These are phyloP conservation scores for Dasyornis broadbenti DNA, from an alignment of 2,113 vertebrate genomes.

Conservation along the genomic window DNA sequence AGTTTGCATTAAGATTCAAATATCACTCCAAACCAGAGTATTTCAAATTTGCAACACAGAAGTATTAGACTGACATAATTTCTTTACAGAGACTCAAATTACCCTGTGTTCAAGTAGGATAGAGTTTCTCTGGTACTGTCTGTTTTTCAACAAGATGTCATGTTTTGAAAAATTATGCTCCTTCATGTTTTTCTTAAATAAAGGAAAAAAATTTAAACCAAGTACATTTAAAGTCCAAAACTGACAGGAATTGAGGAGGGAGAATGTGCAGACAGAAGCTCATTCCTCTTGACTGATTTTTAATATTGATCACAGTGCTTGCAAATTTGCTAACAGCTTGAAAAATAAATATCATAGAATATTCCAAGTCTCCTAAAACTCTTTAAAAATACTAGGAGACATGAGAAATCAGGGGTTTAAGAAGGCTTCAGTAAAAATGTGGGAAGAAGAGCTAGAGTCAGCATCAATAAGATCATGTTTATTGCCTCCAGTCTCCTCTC, in stretches of 20 bases:
- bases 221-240: neutral
- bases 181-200: neutral
- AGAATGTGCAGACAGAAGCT: neutral
- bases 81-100: neutral
- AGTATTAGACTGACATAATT: neutral
- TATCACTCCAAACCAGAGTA: neutral
- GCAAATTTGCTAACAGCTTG: neutral
- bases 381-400: neutral
- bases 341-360: neutral
- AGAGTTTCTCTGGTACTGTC: neutral
- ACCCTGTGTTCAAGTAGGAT: neutral
- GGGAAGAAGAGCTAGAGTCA: neutral
- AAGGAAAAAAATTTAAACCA: neutral
- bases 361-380: neutral
- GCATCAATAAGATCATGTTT: neutral
- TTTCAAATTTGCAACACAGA: neutral
- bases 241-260: neutral
- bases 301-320: neutral
- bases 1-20: neutral
- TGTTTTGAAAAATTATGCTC: neutral
- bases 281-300: neutral
- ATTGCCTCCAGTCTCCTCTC: neutral
- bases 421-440: neutral
- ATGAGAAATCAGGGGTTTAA: neutral
- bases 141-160: neutral